Evolutionary conservation across 2,888 invertebrate species (phyloP).

Genomic region (Dynastes hyllus): DNA sequence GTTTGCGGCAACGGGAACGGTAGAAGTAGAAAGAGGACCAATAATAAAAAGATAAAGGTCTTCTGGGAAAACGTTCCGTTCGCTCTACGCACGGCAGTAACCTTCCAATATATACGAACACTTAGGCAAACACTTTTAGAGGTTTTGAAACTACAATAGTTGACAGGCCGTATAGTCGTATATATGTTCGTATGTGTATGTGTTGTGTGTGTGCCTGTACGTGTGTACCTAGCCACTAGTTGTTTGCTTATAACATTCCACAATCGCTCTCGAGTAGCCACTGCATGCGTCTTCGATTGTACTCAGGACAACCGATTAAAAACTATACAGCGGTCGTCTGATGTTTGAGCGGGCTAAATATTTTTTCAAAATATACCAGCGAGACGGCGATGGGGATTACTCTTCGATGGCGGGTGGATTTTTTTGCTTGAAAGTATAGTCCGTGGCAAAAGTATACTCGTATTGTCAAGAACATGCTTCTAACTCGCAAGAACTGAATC

Average conservation of each 20-base stretch:
- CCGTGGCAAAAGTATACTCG: neutral
- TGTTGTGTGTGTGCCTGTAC: slow-evolving; percentile 28
- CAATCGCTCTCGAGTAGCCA: slow-evolving; percentile 59
- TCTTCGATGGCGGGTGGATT: slow-evolving; percentile 15
- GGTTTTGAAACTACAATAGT: slow-evolving; percentile 67
- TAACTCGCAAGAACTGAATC: no score
- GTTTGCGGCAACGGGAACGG: slow-evolving; percentile 23
- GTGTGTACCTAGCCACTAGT: slow-evolving; percentile 64
- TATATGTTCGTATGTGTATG: neutral
- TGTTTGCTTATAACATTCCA: slow-evolving; percentile 65
- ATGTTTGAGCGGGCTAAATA: slow-evolving; percentile 46
- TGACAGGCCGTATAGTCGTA: slow-evolving; percentile 59
- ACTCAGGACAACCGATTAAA: slow-evolving; percentile 52
- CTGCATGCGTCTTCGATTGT: slow-evolving; percentile 53
- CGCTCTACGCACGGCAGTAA: slow-evolving; percentile 60
- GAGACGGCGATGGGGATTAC: slow-evolving; percentile 16
- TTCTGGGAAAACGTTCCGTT: slow-evolving; percentile 63
- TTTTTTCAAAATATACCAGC: slow-evolving; percentile 39
- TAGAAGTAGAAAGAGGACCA: slow-evolving; percentile 26
- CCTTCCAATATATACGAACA: slow-evolving; percentile 65
- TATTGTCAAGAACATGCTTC: neutral
- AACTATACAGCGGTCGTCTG: slow-evolving; percentile 42
- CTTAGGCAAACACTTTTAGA: slow-evolving; percentile 69
- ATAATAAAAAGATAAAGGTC: slow-evolving; percentile 53
- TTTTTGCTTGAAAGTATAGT: slow-evolving; percentile 23